Conservation (phyloP, 2,888 invertebrate genomes). For the Enchytraeus crypticus region DNA sequence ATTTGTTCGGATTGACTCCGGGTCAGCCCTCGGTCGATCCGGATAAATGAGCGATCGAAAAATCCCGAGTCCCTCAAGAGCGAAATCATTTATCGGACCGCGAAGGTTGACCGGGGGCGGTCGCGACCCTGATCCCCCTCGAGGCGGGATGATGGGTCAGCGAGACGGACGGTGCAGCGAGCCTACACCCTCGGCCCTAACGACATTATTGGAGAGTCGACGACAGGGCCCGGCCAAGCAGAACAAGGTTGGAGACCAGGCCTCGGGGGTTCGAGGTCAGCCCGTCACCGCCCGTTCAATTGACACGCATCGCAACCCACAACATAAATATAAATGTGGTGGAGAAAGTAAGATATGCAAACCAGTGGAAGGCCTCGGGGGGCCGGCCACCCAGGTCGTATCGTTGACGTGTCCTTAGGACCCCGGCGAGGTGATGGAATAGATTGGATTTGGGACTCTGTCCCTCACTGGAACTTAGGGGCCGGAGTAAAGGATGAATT, state of each 20-base stretch:
- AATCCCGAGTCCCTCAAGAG: neutral
- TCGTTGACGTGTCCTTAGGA: too few relatives aligned
- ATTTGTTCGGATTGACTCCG: neutral
- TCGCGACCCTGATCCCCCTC: neutral
- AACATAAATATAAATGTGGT: neutral
- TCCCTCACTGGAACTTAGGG: too few relatives aligned
- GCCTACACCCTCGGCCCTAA: too few relatives aligned
- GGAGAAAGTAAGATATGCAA: neutral
- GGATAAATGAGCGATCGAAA: neutral
- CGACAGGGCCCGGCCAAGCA: too few relatives aligned
- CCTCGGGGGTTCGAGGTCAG: neutral
- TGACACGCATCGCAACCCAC: neutral
- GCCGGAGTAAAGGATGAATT: too few relatives aligned
- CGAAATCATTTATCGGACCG: neutral
- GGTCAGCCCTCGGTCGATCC: neutral
- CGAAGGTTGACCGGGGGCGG: too few relatives aligned
- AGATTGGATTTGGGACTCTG: too few relatives aligned
- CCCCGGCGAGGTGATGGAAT: too few relatives aligned
- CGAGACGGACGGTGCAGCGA: too few relatives aligned
- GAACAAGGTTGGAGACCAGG: neutral
- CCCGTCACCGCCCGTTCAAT: neutral
- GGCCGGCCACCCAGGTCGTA: too few relatives aligned
- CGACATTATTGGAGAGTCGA: too few relatives aligned
- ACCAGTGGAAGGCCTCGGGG: neutral
- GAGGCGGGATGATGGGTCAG: too few relatives aligned